Base-by-base conservation (phyloP, 2,888 invertebrate species). In the Xestia xanthographa region DNA sequence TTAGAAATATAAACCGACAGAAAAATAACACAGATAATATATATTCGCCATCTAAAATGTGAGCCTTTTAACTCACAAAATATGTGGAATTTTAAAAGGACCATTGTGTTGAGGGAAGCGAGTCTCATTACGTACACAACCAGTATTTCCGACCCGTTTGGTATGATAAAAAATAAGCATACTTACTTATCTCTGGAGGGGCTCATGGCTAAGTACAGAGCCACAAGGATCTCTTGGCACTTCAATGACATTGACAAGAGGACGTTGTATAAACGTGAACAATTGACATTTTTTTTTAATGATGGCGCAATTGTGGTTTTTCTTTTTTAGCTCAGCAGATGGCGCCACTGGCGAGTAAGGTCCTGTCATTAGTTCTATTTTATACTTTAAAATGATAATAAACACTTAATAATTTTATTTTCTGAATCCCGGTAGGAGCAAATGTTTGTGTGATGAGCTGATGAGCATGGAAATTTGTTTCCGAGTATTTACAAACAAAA, bases 61-160 rank as follows among this genome's bases (percentile, higher is more conserved):
- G n/a, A 56, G 48, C 65, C 60, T 80, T 74, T 72, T 72, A 81
- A 87, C 79, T 84, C 77, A 65, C 78, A 73, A 71, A 80, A 78
- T 80, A 81, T 83, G 87, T 76, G 85, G 82, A 80, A 80, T 79
- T 86, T 87, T 83, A 81, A 86, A 74, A 86, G 81, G 45, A 68
- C 29, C 22, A 80, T 87, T 87, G 85, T 84, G 78, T 43, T 63
- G 56, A 69, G 58, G 80, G 72, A 75, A 76, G 60, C 58, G 63
- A 63, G 34, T 11, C 68, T 79, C 68, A 63, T 84, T 84, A 75
- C n/a, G 34, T 71, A 81, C 67, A 84, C 73, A 77, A 50, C 45
- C 72, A 66, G 68, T 63, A 66, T 69, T 84, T 86, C 78, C 79
- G 79, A 75, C 72, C 72, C 72, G 48, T 70, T 67, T 66, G 66